Percentiles rank a stretch among this genome's conserved stretches.
These are phyloP conservation scores for Montipora sp. DNA, from an alignment of 64 coral and sea anemone species.

Conservation along the genomic window DNA sequence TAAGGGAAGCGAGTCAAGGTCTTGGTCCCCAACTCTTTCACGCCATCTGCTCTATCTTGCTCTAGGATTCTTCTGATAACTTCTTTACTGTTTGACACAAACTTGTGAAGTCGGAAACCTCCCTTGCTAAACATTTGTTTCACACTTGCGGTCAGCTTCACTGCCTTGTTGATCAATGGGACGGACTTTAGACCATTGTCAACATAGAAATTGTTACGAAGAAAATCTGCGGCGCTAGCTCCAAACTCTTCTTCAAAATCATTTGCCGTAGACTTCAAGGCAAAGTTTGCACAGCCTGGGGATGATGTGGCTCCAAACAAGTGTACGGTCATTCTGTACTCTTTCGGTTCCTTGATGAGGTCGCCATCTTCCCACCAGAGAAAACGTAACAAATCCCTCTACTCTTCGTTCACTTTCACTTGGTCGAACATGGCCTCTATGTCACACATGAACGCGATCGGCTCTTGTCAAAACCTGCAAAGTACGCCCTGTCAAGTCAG, in stretches of 20 bases:
- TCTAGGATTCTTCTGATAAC: conserved; percentile 7
- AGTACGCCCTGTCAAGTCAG: conserved; percentile 49
- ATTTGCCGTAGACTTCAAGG: conserved; percentile 1
- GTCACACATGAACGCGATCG: neutral
- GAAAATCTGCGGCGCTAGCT: no score
- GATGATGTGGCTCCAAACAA: conserved; percentile 60
- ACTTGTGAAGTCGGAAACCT: conserved; percentile 43
- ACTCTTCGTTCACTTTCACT: conserved; percentile 25
- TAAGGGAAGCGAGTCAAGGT: no score
- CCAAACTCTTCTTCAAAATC: neutral
- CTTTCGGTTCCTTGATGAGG: neutral
- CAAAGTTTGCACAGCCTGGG: conserved; percentile 59
- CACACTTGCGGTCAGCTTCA: neutral
- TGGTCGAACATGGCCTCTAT: conserved; percentile 46
- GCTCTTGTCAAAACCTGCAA: conserved; percentile 37
- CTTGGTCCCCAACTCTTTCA: no score
- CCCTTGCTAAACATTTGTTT: conserved; percentile 27
- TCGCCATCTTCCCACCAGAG: conserved; percentile 50
- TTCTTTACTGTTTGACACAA: conserved; percentile 16
- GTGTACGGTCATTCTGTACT: neutral
- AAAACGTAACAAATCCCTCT: conserved; percentile 22
- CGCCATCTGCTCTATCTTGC: neutral
- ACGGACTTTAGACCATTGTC: conserved; percentile 42
- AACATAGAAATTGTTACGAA: conserved; percentile 15
- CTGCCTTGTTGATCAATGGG: neutral